Conservation (phyloP, 1,140 invertebrate genomes). For the Limonius californicus region DNA sequence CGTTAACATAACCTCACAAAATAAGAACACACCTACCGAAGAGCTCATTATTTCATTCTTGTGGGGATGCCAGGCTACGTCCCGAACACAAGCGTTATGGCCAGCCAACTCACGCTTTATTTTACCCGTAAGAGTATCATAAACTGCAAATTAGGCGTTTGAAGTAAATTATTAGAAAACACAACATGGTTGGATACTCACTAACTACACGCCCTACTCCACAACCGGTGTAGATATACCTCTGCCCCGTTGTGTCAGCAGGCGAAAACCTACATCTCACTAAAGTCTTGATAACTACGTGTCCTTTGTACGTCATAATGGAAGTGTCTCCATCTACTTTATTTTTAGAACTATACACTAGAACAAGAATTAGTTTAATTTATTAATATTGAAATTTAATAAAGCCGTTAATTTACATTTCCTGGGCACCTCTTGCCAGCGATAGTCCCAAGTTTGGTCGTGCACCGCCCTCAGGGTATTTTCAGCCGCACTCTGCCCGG, state of each 20-base stretch:
- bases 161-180: no score
- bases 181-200: constrained; percentile 54
- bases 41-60: constrained; percentile 69
- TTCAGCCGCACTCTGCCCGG: constrained; percentile 52
- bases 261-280: constrained; percentile 86
- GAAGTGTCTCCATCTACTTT: constrained; percentile 69
- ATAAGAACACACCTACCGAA: constrained; percentile 53
- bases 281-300: constrained; percentile 77
- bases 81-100: constrained; percentile 72
- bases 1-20: background rate
- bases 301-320: constrained; percentile 81
- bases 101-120: constrained; percentile 60
- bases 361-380: no score
- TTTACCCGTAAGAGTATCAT: constrained; percentile 75
- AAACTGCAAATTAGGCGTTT: no score
- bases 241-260: constrained; percentile 70
- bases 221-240: constrained; percentile 85
- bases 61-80: constrained; percentile 83
- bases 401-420: constrained; percentile 60
- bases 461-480: constrained; percentile 58
- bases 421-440: constrained; percentile 74
- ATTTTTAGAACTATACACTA: constrained; percentile 55
- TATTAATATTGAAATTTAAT: no score
- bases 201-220: constrained; percentile 73
- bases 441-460: constrained; percentile 76